A percentile compares a stretch with the other conserved stretches of the same genome.
phyloP scores from a whole-genome alignment of 2,888 invertebrate genomes.

The Sericinus montela region DNA sequence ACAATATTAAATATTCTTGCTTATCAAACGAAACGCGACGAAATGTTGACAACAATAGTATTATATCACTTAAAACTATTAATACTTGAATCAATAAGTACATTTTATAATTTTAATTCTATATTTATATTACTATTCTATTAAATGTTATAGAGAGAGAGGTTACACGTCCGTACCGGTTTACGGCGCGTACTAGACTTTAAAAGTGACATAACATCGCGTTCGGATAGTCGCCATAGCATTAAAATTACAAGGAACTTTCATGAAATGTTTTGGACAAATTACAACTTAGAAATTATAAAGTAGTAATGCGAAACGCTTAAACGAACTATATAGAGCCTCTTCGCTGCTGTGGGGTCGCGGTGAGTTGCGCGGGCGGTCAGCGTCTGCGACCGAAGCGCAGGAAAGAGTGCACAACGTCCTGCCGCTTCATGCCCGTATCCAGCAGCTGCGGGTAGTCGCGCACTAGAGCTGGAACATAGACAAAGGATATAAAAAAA shows the following conservation, averaged over 20 bases:
- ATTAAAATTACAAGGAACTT: slow-evolving; percentile 30
- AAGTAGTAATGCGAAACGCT: slow-evolving; percentile 9
- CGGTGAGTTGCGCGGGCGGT: slow-evolving; percentile 32
- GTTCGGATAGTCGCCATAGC: slow-evolving; percentile 36
- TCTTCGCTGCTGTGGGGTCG: slow-evolving; percentile 29
- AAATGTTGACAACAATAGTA: slow-evolving; percentile 69
- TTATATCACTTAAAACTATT: slow-evolving; percentile 54
- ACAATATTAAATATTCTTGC: slow-evolving; percentile 60
- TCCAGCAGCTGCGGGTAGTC: slow-evolving; percentile 78
- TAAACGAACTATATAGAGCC: slow-evolving; percentile 21
- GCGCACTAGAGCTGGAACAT: slow-evolving; percentile 59
- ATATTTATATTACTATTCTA: slow-evolving; percentile 24
- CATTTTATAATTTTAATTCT: slow-evolving; percentile 37
- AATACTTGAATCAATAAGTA: slow-evolving; percentile 66
- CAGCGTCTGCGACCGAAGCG: slow-evolving; percentile 92
- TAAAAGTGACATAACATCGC: slow-evolving; percentile 25
- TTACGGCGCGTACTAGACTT: slow-evolving; percentile 22
- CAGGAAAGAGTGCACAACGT: slow-evolving; percentile 94
- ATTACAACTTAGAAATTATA: slow-evolving; percentile 31
- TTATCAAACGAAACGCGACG: slow-evolving; percentile 64
- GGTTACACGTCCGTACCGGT: slow-evolving; percentile 40
- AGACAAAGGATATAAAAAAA: too few relatives aligned
- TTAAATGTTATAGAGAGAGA: slow-evolving; percentile 62
- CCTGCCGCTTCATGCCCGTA: slow-evolving; percentile 89
- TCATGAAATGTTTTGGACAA: slow-evolving; percentile 62